These are phyloP conservation scores for Dromaius novaehollandiae DNA, from an alignment of 2,113 vertebrate species.

Conservation along the genomic window DNA sequence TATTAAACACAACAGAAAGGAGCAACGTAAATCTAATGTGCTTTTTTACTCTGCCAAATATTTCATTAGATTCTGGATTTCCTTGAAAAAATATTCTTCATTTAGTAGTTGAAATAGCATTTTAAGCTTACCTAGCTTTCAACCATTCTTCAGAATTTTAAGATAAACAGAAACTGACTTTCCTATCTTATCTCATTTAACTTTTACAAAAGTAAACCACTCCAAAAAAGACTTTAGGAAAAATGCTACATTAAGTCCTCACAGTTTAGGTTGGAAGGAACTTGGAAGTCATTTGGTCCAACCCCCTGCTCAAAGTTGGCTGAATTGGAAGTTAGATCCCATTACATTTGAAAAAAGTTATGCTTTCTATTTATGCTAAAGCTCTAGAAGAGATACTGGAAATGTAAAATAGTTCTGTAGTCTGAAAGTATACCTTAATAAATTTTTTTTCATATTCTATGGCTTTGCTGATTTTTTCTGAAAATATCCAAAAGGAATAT, in stretches of 20 bases:
- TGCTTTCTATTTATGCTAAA: background rate
- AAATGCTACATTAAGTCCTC: background rate
- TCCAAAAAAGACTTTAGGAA: background rate
- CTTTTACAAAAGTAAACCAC: background rate
- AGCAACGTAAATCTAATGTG: background rate
- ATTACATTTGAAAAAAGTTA: background rate
- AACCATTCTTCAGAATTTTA: background rate
- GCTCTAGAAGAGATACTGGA: background rate
- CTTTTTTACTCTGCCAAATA: slow-evolving; percentile 11
- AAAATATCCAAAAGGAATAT: background rate
- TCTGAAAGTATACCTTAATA: background rate
- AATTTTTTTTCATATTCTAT: background rate
- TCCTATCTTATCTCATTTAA: background rate
- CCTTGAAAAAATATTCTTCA: background rate
- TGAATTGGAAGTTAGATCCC: background rate
- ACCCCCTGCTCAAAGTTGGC: background rate
- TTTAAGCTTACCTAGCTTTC: background rate
- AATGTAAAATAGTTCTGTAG: background rate
- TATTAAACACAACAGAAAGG: background rate
- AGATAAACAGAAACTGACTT: slow-evolving; percentile 24
- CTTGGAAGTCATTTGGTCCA: background rate
- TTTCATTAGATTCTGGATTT: slow-evolving; percentile 1
- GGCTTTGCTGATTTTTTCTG: background rate
- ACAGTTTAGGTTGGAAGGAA: background rate
- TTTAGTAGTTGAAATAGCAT: slow-evolving; percentile 3